A percentile compares a stretch with the other conserved stretches of the same genome.
Evolutionary conservation across 2,113 vertebrate genomes (phyloP).

Genomic region (Ahaetulla prasina): DNA sequence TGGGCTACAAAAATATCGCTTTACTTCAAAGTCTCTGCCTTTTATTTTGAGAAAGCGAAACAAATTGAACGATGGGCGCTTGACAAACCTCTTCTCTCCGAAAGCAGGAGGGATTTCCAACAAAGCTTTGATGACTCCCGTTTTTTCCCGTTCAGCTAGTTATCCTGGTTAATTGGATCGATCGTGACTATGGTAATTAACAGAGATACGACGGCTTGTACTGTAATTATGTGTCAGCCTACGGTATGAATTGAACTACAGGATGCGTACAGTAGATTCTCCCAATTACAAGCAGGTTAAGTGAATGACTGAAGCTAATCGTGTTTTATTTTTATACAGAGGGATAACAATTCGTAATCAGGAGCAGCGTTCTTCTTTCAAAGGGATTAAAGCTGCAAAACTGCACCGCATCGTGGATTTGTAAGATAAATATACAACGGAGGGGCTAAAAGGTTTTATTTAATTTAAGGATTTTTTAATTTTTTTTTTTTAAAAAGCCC

Average conservation of each 20-base stretch:
- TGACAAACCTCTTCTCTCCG: background rate
- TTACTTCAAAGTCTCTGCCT: conserved; percentile 8
- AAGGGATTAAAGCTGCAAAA: conserved; percentile 53
- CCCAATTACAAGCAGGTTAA: conserved; percentile 61
- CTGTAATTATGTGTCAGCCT: conserved; percentile 77
- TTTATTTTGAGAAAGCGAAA: conserved; percentile 47
- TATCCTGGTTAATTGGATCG: conserved; percentile 80
- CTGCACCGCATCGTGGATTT: conserved; percentile 17
- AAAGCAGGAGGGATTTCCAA: conserved; percentile 60
- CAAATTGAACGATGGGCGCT: conserved; percentile 25
- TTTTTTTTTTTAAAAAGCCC: background rate
- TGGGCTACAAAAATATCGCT: conserved; percentile 9
- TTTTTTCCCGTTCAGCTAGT: conserved; percentile 70
- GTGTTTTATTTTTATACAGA: conserved; percentile 62
- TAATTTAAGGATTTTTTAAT: background rate
- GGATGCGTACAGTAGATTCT: conserved; percentile 62
- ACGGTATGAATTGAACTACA: conserved; percentile 58
- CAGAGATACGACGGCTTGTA: conserved; percentile 72
- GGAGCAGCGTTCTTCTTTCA: conserved; percentile 58
- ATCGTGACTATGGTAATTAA: conserved; percentile 81
- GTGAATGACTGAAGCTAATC: conserved; percentile 57
- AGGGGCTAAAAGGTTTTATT: conserved; percentile 18
- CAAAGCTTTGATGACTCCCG: conserved; percentile 65
- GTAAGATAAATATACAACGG: conserved; percentile 41
- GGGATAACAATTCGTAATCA: conserved; percentile 56